Percentiles rank a stretch among this genome's conserved stretches.
phyloP scores from a whole-genome alignment of 1,140 invertebrate genomes.

The Antheraea mylitta region DNA sequence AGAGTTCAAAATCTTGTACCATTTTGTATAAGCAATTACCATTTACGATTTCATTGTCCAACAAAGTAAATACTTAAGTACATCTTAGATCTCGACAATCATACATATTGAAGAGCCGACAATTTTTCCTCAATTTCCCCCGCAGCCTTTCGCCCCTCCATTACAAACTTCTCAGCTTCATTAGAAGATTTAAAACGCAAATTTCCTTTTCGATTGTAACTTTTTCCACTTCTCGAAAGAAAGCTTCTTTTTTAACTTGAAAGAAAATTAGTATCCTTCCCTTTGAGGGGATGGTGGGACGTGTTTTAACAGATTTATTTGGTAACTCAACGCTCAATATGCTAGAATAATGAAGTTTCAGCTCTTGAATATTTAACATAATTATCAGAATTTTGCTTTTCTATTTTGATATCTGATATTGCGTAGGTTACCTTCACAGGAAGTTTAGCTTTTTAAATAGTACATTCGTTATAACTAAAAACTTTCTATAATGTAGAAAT shows the following conservation, averaged over 20 bases:
- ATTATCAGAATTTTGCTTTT: not conserved
- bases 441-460: not conserved
- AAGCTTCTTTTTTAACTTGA: constrained; percentile 73
- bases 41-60: not conserved
- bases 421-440: not conserved
- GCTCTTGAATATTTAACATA: constrained; percentile 13
- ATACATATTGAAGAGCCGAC: not conserved
- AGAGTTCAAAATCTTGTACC: not conserved
- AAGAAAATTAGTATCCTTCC: constrained; percentile 76
- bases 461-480: too few relatives aligned
- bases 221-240: constrained; percentile 76
- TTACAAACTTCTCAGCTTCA: constrained; percentile 77
- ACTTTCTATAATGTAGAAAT: too few relatives aligned
- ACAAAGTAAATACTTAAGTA: constrained; percentile 1
- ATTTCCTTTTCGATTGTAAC: constrained; percentile 79
- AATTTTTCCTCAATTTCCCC: constrained; percentile 67
- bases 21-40: not conserved
- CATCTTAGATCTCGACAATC: not conserved
- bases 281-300: constrained; percentile 66
- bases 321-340: constrained; percentile 61
- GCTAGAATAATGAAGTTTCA: constrained; percentile 54
- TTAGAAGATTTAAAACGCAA: constrained; percentile 79
- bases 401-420: not conserved
- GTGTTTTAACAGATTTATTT: constrained; percentile 68
- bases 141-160: constrained; percentile 75